Conservation (phyloP, 2,888 invertebrate genomes). For the Chesias legatella region DNA sequence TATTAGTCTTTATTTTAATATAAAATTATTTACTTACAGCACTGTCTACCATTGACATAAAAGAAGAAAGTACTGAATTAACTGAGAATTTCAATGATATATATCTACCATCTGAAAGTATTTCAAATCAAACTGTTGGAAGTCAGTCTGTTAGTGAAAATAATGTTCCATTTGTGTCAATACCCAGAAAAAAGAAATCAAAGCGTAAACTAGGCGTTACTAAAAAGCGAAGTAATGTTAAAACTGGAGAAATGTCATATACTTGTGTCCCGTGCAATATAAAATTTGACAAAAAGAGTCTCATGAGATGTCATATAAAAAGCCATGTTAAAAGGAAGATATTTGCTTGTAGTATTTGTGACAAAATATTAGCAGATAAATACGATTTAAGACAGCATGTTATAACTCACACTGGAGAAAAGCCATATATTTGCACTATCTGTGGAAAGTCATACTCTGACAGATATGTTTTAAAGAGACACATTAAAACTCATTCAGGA, state of each 20-base stretch:
- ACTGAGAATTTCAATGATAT: background rate
- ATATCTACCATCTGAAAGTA: background rate
- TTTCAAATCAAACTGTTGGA: background rate
- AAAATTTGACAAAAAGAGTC: conserved; percentile 2
- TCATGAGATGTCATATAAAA: conserved; percentile 3
- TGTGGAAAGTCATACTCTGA: conserved; percentile 5
- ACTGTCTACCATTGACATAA: background rate
- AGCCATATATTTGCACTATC: conserved; percentile 1
- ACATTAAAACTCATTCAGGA: conserved; percentile 6
- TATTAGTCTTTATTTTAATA: background rate
- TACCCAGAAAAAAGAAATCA: too few species aligned
- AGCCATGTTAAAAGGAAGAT: background rate
- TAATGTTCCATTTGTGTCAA: too few species aligned
- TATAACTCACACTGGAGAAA: conserved; percentile 2
- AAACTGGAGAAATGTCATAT: conserved; percentile 3
- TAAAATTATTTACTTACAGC: background rate
- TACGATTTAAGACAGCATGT: background rate
- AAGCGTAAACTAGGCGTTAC: too few species aligned
- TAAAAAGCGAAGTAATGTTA: too few species aligned
- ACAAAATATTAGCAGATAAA: background rate
- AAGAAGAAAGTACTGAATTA: conserved; percentile 1
- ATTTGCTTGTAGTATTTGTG: conserved; percentile 1
- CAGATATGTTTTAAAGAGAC: conserved; percentile 5
- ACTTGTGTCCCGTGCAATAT: background rate
- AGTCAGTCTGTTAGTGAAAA: too few species aligned